Conservation (phyloP, 30 jellyfish, hydroid and myxozoan species). For the Cassiopea andromeda region DNA sequence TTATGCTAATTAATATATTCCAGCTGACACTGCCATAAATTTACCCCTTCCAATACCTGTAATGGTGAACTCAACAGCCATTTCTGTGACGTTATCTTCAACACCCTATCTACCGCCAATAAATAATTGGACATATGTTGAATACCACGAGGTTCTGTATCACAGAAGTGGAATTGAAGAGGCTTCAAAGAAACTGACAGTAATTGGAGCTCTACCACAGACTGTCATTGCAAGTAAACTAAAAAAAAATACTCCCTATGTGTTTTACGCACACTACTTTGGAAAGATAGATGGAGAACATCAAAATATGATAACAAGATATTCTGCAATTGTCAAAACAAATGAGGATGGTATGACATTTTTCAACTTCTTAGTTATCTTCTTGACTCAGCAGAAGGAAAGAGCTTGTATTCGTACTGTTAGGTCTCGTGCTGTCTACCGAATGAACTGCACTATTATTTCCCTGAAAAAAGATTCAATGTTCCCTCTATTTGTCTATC, state of each 20-base stretch:
- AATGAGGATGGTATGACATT: conserved; percentile 18
- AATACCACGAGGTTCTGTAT: conserved; percentile 19
- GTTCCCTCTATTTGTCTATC: too few species aligned
- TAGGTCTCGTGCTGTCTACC: too few species aligned
- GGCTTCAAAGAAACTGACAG: not conserved
- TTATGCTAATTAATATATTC: too few species aligned
- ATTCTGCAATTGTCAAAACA: conserved; percentile 1
- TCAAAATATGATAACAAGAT: conserved; percentile 13
- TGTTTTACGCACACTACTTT: conserved; percentile 30
- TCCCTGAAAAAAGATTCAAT: too few species aligned
- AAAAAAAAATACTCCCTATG: conserved; percentile 22
- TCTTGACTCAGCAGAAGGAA: too few species aligned
- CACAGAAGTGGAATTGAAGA: conserved; percentile 2
- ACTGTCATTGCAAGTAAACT: conserved; percentile 20
- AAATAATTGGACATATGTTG: conserved; percentile 14
- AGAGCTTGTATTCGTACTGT: too few species aligned
- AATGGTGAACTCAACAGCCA: conserved; percentile 39
- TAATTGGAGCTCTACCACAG: conserved; percentile 26
- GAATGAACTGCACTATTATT: too few species aligned
- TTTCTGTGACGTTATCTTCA: conserved; percentile 9
- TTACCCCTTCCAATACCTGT: conserved; percentile 22
- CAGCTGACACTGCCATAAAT: conserved; percentile 15
- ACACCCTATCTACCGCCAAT: conserved; percentile 25
- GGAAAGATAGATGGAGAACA: conserved; percentile 6
- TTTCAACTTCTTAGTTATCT: too few species aligned